Evolutionary conservation across 2,113 vertebrate species (phyloP).

Genomic region (Ophiodon elongatus): DNA sequence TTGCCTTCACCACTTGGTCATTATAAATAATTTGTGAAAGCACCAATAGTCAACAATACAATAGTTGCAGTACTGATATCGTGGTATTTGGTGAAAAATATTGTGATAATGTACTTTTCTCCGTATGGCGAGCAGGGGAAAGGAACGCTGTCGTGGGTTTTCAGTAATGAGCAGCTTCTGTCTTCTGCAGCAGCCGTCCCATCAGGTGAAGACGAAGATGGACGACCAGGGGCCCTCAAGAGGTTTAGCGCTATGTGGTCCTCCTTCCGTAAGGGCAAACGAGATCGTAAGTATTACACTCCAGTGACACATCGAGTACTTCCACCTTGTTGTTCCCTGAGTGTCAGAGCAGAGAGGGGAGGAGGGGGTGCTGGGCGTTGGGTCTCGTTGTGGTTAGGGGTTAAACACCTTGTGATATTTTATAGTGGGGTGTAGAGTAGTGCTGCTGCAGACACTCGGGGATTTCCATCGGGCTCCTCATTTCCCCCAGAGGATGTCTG

Average conservation of each 20-base stretch:
- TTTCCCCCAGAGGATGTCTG: background rate
- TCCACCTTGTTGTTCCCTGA: background rate
- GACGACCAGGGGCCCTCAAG: slow-evolving; percentile 71
- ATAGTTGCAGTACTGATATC: background rate
- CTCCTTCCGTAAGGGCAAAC: slow-evolving; percentile 72
- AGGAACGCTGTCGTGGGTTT: background rate
- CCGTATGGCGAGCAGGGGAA: background rate
- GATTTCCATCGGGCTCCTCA: background rate
- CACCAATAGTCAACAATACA: background rate
- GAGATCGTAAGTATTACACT: slow-evolving; percentile 72
- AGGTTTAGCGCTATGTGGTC: slow-evolving; percentile 80
- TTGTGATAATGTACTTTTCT: background rate
- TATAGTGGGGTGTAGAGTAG: background rate
- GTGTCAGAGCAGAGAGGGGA: background rate
- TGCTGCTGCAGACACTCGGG: background rate
- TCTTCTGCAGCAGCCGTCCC: slow-evolving; percentile 29
- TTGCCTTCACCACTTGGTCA: background rate
- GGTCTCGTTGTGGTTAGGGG: background rate
- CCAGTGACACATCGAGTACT: too few species aligned
- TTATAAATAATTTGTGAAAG: background rate
- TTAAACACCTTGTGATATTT: background rate
- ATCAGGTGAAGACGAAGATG: slow-evolving; percentile 65
- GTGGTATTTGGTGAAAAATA: background rate
- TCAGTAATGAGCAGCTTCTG: background rate
- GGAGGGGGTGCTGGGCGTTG: background rate